Evolutionary conservation across 2,113 vertebrate species (phyloP), one percentile per base, ranked within the genome.

Genomic region (Clarias batrachus): DNA sequence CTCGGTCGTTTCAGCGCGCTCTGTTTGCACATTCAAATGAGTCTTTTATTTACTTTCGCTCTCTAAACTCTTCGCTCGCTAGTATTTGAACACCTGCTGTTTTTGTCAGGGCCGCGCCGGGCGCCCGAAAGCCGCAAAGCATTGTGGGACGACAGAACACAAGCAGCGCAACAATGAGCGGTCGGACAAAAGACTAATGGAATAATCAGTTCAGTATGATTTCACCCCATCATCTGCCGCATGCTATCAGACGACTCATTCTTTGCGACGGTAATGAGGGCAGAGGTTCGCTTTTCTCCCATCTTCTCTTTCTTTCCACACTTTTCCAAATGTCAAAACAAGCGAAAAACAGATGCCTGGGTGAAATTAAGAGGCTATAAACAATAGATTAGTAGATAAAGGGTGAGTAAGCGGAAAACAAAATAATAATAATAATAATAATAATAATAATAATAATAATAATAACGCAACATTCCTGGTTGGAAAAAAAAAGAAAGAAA

Each of bases 61-160:
- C 92, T 94, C 93, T 92, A 90, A 90, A 90, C 90, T 92, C 91
- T 93, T 93, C 92, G 92, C 91, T 90, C 90, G 90, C 90, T 91
- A 84, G 91, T 95, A 94, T 95, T 95, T 95, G 93, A 93, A 95
- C 94, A 95, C 94, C 94, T 95, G 94, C 94, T 94, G 85, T 93
- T 91, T 93, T 94, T 94, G 94, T 93, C 92, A 88, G 90, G 78
- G 57, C 77, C 77, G 27, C 7, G 16, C 76, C 52, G 77, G 90
- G 85, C 90, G 91, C 93, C 92, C 91, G 92, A 90, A 92, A 92
- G 92, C 93, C 91, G 91, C 83, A 76, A 63, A 92, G 94, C 91
- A 95, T 94, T 93, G 87, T 93, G 92, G 93, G 93, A 91, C 5
- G 89, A 91, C 91, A 86, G 89, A 68, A 70, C 54, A 33, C 88